Conservation (phyloP, 2,797 vertebrate genomes). For the Sylvilagus floridanus region DNA sequence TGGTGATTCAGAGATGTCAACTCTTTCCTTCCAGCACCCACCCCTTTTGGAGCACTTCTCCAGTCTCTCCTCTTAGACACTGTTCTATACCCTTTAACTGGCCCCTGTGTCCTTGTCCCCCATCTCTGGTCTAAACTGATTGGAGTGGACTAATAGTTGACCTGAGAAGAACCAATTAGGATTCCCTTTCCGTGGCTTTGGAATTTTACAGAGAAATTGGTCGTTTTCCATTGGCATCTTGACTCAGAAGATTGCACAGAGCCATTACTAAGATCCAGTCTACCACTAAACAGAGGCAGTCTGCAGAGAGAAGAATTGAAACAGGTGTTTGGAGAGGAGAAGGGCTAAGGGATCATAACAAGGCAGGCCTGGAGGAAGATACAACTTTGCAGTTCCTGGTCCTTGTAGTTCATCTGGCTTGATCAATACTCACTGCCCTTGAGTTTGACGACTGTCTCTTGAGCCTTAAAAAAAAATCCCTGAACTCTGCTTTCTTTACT, state of each 20-base stretch:
- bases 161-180: not conserved
- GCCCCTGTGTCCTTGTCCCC: not conserved
- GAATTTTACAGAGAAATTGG: not conserved
- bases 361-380: not conserved
- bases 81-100: too few relatives aligned
- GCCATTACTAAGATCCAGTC: not conserved
- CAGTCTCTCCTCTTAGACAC: not conserved
- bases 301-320: slow-evolving; percentile 21
- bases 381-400: not conserved
- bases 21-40: not conserved
- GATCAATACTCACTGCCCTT: not conserved
- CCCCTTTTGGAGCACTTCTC: not conserved
- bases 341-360: not conserved
- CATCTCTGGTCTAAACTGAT: not conserved
- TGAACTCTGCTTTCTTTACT: not conserved
- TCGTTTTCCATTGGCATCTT: not conserved
- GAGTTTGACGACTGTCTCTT: not conserved
- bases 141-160: not conserved
- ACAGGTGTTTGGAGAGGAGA: not conserved
- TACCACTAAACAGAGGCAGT: not conserved
- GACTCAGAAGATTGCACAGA: not conserved
- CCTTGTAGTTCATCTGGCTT: not conserved
- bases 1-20: not conserved
- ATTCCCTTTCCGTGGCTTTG: not conserved
- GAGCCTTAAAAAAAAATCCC: not conserved